Evolutionary conservation across 2,888 invertebrate species (phyloP).

Genomic region (Craniophora ligustri): DNA sequence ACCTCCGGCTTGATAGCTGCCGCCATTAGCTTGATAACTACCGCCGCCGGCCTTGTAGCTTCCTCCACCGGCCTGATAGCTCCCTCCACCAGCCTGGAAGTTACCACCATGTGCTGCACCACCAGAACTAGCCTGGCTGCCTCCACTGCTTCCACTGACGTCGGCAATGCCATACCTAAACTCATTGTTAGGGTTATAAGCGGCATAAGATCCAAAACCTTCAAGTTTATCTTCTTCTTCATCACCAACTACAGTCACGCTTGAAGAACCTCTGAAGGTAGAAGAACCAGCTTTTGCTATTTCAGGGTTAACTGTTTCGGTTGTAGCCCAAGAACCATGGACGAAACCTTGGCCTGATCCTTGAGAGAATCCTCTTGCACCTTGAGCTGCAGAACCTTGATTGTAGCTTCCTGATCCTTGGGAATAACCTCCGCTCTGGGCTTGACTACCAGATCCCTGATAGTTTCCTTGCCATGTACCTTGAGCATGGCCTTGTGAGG

Average conservation of each 20-base stretch:
- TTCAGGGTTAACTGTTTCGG: conserved; percentile 83
- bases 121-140: conserved; percentile 44
- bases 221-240: conserved; percentile 77
- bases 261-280: conserved; percentile 70
- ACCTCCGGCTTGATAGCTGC: conserved; percentile 39
- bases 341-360: conserved; percentile 68
- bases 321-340: conserved; percentile 81
- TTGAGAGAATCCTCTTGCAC: conserved; percentile 16
- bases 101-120: conserved; percentile 41
- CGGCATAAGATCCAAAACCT: conserved; percentile 78
- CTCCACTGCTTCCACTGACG: conserved; percentile 64
- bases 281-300: conserved; percentile 80
- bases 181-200: conserved; percentile 77
- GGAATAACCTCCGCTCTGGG: conserved; percentile 16
- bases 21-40: conserved; percentile 29
- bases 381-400: conserved; percentile 28
- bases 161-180: conserved; percentile 81
- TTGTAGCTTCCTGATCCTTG: conserved; percentile 20
- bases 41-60: conserved; percentile 43
- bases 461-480: conserved; percentile 10
- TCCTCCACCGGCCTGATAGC: conserved; percentile 51
- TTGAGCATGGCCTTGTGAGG: conserved; percentile 46
- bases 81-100: conserved; percentile 54
- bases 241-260: conserved; percentile 78
- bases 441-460: conserved; percentile 20